Conservation (phyloP, 1,140 invertebrate genomes). For the Linepithema humile region DNA sequence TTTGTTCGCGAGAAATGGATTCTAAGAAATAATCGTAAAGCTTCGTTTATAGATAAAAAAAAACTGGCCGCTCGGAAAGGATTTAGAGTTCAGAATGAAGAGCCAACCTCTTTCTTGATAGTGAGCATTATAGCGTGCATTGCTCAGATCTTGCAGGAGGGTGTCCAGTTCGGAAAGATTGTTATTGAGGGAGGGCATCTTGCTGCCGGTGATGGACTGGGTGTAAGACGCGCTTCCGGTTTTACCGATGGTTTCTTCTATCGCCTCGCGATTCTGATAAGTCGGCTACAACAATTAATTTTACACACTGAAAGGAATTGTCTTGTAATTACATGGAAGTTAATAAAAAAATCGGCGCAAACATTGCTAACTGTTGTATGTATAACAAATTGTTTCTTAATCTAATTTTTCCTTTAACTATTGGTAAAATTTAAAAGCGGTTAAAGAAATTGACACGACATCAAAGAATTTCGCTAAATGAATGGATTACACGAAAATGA, state of each 20-base stretch:
- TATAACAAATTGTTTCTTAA: background rate
- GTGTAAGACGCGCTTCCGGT: constrained; percentile 73
- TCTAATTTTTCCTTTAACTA: too few relatives aligned
- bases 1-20: background rate
- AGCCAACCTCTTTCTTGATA: constrained; percentile 77
- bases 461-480: background rate
- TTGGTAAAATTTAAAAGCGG: background rate
- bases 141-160: constrained; percentile 95
- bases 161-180: constrained; percentile 97
- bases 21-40: background rate
- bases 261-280: constrained; percentile 88
- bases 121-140: constrained; percentile 88
- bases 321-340: too few relatives aligned
- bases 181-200: constrained; percentile 87
- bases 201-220: constrained; percentile 74
- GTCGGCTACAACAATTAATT: constrained; percentile 85
- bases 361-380: background rate
- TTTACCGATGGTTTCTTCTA: constrained; percentile 84
- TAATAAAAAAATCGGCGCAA: background rate
- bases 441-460: constrained; percentile 1
- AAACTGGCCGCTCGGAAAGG: background rate
- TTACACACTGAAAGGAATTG: background rate
- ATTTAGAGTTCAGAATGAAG: constrained; percentile 41
- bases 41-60: background rate
- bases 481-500: background rate